Evolutionary conservation across 2,113 vertebrate species (phyloP), one percentile per base, ranked within the genome.

Genomic region (Cathartes aura): DNA sequence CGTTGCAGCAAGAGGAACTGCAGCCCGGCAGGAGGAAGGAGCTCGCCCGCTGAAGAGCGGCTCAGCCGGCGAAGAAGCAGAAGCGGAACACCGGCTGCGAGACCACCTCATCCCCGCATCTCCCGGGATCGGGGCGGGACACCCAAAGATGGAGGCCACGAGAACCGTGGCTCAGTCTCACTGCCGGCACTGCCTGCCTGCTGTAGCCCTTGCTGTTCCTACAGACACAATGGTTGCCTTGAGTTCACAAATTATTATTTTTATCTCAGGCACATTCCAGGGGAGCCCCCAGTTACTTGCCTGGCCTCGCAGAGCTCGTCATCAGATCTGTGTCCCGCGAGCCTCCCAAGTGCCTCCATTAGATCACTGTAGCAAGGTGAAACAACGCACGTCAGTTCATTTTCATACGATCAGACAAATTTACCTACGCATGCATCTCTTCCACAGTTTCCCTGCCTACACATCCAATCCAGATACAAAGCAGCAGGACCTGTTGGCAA

Each of bases 391-490:
- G 0, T 11, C 12, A 2, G 2, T 9, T 53, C 23, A 4, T 13
- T 18, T 42, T 4, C 23, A 2, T 7, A 20, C 19, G 45, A 11
- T 38, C 36, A 15, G 22, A 8, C 30, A 9, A 9, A 18, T 6
- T 7, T 4, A 11, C 15, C 36, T 7, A 1, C 0, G 15, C 6
- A 2, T 0, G 10, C 24, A 4, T 15, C 40, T 14, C 1, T 7
- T 12, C 11, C 26, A 1, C 4, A 8, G 15, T 6, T 6, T 26
- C 18, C 50, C 21, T 5, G 56, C 22, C 34, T 6, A 14, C 13
- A 1, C 38, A 5, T 19, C 40, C 4, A 8, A 11, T 6, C 34
- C 45, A 6, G 22, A 5, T 0, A 3, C 16, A 12, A 43, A 71
- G 55, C 3, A 21, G 32, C 32, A 22, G 56, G 13, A 18, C 9